Base-by-base conservation (phyloP, 1,140 invertebrate species). In the Listronotus bonariensis region DNA sequence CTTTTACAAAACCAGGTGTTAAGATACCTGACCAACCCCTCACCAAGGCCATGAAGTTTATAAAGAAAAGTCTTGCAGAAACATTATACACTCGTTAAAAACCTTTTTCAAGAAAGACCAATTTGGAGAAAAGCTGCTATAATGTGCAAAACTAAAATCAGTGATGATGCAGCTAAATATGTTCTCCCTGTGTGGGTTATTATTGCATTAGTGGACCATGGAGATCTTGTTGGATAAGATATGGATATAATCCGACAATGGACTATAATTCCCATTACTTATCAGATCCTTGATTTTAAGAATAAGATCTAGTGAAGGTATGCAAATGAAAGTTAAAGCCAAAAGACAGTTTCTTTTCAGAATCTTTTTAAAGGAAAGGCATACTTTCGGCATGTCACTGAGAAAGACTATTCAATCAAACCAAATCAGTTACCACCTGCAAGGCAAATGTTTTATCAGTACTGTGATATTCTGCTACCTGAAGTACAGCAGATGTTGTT, bases 281-380 rank as follows among this genome's bases (percentile, higher is more conserved):
- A 93, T 78, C 95, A 97, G 79, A 89, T 88, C 10, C 81, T 97
- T 26, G 93, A 96, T 80, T 96, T 91, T 76, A n/a, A 84, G 94
- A 69, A 78, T 94, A 32, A 84, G 91, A 75, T 82, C 86, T 67
- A 82, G 62, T 84, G 84, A 82, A 75, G 84, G 84, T 6, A 74
- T 84, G 26, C 81, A 83, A 61, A 79, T 80, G 3, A 82, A 80
- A 65, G 80, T 87, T 0, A 82, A 81, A 54, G 81, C 83, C 7
- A 87, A 86, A 69, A 77, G 83, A 68, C 81, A 80, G 72, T 83
- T 84, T 74, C 80, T 4, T 77, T 82, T 17, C n/a, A n/a, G 83
- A 83, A 68, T 26, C 14, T 34, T n/a, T 32, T 43, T 11, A 38
- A 42, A 42, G 14, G 34, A 4, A 14, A 42, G 12, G 45, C 6